phyloP scores from a whole-genome alignment of 2,113 vertebrate species.

The Catharus minimus region DNA sequence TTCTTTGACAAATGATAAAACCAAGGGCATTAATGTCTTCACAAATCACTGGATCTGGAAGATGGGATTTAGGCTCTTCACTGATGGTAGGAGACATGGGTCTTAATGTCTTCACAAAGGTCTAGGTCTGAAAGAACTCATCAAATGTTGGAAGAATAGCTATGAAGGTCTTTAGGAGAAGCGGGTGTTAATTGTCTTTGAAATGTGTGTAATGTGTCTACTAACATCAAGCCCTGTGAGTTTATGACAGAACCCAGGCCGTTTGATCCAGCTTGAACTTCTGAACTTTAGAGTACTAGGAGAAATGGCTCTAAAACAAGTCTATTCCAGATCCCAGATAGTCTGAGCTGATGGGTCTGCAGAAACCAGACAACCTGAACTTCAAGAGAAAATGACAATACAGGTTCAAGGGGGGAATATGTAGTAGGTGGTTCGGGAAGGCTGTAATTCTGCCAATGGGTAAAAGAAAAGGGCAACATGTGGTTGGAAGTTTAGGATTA shows the following conservation, averaged over 20 bases:
- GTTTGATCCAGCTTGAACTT: not conserved
- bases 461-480: not conserved
- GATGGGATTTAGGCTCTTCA: not conserved
- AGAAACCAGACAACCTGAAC: not conserved
- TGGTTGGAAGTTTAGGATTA: not conserved
- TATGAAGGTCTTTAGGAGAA: not conserved
- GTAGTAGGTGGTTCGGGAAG: fast-evolving
- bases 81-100: not conserved
- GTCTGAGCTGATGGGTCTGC: not conserved
- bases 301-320: not conserved
- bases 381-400: not conserved
- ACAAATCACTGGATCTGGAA: not conserved
- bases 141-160: not conserved
- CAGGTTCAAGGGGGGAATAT: not conserved
- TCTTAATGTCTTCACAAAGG: not conserved
- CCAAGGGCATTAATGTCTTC: not conserved
- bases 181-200: not conserved
- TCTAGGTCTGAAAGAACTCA: not conserved
- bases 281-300: not conserved
- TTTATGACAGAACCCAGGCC: not conserved
- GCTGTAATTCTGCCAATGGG: not conserved
- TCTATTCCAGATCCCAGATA: not conserved
- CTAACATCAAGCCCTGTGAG: fast-evolving
- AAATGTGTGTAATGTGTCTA: not conserved
- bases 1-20: not conserved